phyloP scores from a whole-genome alignment of 2,797 vertebrate genomes.

The Cossypha niveicapilla region DNA sequence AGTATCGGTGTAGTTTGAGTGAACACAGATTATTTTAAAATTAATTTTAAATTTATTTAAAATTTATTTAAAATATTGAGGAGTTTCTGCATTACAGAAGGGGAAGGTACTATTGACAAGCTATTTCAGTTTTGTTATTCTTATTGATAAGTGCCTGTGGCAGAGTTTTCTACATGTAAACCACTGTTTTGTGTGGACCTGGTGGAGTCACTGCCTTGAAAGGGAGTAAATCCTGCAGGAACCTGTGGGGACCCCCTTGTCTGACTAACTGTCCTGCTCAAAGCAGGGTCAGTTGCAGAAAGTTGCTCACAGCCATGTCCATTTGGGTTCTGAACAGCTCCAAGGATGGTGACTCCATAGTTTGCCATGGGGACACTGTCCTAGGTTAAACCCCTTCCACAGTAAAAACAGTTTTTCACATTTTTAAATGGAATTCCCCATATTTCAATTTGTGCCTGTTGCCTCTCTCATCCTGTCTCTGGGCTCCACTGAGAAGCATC shows the following conservation, averaged over 20 bases:
- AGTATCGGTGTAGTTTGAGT: fast-evolving
- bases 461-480: background rate
- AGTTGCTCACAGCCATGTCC: background rate
- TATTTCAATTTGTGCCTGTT: background rate
- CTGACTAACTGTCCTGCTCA: background rate
- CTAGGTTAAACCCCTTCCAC: background rate
- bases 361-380: fast-evolving
- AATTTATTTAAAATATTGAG: background rate
- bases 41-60: background rate
- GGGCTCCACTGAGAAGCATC: background rate
- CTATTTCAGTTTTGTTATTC: background rate
- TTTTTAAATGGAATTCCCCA: background rate
- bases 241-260: background rate
- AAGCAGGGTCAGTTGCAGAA: background rate
- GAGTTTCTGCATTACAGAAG: background rate
- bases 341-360: background rate
- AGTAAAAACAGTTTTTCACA: background rate
- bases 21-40: background rate
- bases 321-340: background rate
- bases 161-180: background rate
- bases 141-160: background rate
- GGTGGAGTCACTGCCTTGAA: background rate
- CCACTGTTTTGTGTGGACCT: background rate
- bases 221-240: background rate
- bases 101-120: background rate